Evolutionary conservation across 2,888 invertebrate genomes (phyloP).

Genomic region (Acronicta alni): DNA sequence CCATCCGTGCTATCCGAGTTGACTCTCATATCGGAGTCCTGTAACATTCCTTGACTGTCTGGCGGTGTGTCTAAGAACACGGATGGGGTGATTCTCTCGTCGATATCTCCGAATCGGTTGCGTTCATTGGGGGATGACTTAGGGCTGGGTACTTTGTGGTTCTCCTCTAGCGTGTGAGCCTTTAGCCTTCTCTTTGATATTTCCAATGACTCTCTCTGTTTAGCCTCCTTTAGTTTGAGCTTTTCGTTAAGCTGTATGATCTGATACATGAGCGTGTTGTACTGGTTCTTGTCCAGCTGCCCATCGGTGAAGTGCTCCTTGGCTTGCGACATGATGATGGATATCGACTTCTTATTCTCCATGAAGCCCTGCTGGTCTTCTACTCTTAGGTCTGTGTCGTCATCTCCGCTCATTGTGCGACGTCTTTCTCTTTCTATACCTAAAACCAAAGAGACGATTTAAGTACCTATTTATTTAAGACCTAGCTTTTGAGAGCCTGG

Average conservation of each 20-base stretch:
- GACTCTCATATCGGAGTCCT: conserved; percentile 83
- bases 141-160: conserved; percentile 84
- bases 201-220: conserved; percentile 91
- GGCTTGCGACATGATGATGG: conserved; percentile 94
- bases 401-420: conserved; percentile 84
- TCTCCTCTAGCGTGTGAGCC: conserved; percentile 77
- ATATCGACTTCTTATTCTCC: conserved; percentile 91
- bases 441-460: conserved; percentile 45
- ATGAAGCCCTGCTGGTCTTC: conserved; percentile 86
- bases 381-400: conserved; percentile 87
- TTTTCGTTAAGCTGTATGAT: conserved; percentile 94
- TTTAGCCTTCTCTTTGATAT: conserved; percentile 84
- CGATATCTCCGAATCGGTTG: conserved; percentile 86
- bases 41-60: conserved; percentile 68
- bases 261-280: conserved; percentile 93
- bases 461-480: no score
- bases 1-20: conserved; percentile 65
- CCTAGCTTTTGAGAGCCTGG: no score
- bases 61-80: conserved; percentile 73
- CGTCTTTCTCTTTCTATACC: conserved; percentile 86
- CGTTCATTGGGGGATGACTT: conserved; percentile 77
- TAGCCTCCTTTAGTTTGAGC: conserved; percentile 93
- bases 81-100: conserved; percentile 82
- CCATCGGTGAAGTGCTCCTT: conserved; percentile 94
- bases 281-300: conserved; percentile 92